A percentile compares a stretch with the other conserved stretches of the same genome.
These are phyloP conservation scores for Agrypnia vestita DNA, from an alignment of 1,140 invertebrate genomes.

Conservation along the genomic window DNA sequence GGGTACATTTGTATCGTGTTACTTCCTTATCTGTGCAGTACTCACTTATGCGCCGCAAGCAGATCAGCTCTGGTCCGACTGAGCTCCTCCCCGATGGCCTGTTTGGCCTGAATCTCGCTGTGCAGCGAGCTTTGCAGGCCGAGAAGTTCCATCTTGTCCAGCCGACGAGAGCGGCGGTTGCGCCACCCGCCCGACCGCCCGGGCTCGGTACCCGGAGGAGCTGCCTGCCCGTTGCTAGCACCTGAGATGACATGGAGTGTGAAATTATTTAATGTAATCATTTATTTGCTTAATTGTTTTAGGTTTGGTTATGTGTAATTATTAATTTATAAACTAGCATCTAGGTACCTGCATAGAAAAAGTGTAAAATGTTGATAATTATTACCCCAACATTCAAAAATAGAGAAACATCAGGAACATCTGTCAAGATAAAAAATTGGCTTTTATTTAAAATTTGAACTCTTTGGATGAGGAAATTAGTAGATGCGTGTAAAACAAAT, in stretches of 20 bases:
- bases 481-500: no score
- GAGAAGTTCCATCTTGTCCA: constrained; percentile 98
- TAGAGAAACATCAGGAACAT: no score
- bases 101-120: constrained; percentile 98
- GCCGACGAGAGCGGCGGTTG: constrained; percentile 96
- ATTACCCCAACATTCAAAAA: no score
- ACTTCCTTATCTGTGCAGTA: not conserved
- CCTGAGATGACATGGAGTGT: constrained; percentile 44
- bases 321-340: no score
- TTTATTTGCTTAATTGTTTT: no score
- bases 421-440: no score
- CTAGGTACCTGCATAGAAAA: no score
- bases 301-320: no score
- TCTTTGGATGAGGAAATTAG: no score
- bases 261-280: no score
- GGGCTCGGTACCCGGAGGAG: constrained; percentile 57
- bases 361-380: no score
- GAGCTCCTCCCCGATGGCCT: constrained; percentile 94
- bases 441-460: no score
- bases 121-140: constrained; percentile 97
- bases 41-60: constrained; percentile 92
- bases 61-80: constrained; percentile 92
- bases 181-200: constrained; percentile 80
- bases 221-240: constrained; percentile 55
- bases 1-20: not conserved